phyloP scores from a whole-genome alignment of 2,888 invertebrate species.

The Diarsia rubi region DNA sequence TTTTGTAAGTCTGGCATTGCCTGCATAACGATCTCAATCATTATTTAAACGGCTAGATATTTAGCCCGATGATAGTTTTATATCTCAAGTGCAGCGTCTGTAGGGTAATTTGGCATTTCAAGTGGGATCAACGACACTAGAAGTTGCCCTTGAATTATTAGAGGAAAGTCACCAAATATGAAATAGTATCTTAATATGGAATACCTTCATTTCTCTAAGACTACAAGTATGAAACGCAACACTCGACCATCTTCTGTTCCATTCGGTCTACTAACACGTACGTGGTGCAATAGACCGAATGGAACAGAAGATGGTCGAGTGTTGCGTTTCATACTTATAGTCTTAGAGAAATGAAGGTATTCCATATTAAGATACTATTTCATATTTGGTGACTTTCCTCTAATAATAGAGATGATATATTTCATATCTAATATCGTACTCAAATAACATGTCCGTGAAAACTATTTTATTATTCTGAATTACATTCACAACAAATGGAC shows the following conservation, averaged over 20 bases:
- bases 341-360: too few species aligned
- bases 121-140: slow-evolving; percentile 55
- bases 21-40: slow-evolving; percentile 29
- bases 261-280: too few species aligned
- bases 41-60: slow-evolving; percentile 32
- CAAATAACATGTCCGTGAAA: slow-evolving; percentile 3
- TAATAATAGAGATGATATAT: slow-evolving; percentile 10
- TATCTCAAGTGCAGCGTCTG: slow-evolving; percentile 14
- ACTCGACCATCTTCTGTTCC: too few species aligned
- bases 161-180: too few species aligned
- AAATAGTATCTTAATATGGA: too few species aligned
- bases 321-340: too few species aligned
- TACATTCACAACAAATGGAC: background rate
- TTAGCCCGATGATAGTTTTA: slow-evolving; percentile 33
- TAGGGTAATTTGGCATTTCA: slow-evolving; percentile 33
- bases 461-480: background rate
- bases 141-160: slow-evolving; percentile 46
- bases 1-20: slow-evolving; percentile 31
- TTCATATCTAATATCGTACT: background rate
- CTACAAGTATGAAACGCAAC: too few species aligned
- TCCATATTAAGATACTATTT: too few species aligned
- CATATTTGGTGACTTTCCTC: too few species aligned
- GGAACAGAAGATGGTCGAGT: too few species aligned
- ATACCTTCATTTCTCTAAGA: too few species aligned
- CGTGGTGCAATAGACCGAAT: too few species aligned